Evolutionary conservation across 2,797 vertebrate species (phyloP).

Genomic region (Tachyglossus aculeatus): DNA sequence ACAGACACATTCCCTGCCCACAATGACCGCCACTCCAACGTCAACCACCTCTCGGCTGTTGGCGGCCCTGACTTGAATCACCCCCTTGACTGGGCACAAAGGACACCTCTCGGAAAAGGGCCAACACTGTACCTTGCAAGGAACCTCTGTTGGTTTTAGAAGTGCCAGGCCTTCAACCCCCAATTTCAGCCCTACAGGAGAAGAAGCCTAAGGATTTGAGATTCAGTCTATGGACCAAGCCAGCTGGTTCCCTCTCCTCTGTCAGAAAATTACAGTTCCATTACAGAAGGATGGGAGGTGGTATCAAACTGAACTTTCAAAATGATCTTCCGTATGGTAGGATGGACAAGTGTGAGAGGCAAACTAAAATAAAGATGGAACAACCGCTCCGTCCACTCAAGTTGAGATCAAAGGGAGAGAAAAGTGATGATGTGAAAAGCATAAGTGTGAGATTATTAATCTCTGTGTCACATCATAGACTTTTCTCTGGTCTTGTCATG

Average conservation of each 20-base stretch:
- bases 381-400: background rate
- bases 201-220: background rate
- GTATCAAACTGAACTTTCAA: too few species aligned
- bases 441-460: conserved; percentile 19
- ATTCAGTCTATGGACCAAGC: background rate
- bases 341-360: conserved; percentile 8
- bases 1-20: too few species aligned
- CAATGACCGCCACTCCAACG: too few species aligned
- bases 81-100: too few species aligned
- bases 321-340: background rate
- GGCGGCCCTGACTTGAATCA: too few species aligned
- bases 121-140: too few species aligned
- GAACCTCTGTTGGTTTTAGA: too few species aligned
- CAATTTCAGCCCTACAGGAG: too few species aligned
- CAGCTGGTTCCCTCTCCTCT: background rate
- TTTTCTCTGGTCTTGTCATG: background rate
- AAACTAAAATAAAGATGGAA: background rate
- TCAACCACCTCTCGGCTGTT: too few species aligned
- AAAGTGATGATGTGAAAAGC: background rate
- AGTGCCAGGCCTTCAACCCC: too few species aligned
- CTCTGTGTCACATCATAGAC: conserved; percentile 2
- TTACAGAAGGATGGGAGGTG: background rate
- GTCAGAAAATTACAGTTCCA: background rate
- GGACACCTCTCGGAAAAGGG: too few species aligned
- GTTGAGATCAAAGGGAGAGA: background rate